Percentiles rank a stretch among this genome's conserved stretches.
These are phyloP conservation scores for Caenorhabditis angaria DNA, from an alignment of 2,888 invertebrate genomes.

Conservation along the genomic window DNA sequence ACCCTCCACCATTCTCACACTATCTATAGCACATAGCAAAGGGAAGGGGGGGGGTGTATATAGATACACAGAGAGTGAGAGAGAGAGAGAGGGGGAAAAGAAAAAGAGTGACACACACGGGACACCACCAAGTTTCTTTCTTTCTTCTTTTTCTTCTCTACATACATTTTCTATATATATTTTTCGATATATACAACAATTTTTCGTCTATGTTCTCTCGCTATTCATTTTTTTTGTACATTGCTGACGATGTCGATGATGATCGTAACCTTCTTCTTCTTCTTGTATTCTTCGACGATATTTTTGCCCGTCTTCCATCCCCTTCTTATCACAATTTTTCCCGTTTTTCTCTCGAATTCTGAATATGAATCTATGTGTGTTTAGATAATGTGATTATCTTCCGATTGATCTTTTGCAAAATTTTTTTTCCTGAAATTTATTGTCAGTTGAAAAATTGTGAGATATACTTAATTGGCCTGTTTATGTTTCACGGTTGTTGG, in stretches of 20 bases:
- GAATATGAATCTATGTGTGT: no score
- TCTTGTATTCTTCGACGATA: background rate
- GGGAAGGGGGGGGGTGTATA: no score
- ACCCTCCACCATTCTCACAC: background rate
- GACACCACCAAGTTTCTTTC: background rate
- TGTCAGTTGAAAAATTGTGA: no score
- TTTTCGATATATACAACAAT: background rate
- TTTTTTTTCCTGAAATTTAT: no score
- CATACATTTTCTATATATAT: slow-evolving; percentile 1
- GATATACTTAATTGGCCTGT: no score
- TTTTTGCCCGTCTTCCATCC: background rate
- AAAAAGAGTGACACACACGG: no score
- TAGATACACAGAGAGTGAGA: background rate
- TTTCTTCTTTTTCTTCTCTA: background rate
- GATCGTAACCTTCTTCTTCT: background rate
- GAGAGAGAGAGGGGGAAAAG: background rate
- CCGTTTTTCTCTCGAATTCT: no score
- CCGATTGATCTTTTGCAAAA: no score
- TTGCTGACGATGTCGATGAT: background rate
- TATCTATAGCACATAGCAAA: background rate
- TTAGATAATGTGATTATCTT: no score
- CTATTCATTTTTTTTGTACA: background rate
- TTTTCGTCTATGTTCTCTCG: background rate
- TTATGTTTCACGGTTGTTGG: no score
- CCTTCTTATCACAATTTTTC: background rate